Conservation (phyloP, 2,888 invertebrate species). For the Lamproptera curius region DNA sequence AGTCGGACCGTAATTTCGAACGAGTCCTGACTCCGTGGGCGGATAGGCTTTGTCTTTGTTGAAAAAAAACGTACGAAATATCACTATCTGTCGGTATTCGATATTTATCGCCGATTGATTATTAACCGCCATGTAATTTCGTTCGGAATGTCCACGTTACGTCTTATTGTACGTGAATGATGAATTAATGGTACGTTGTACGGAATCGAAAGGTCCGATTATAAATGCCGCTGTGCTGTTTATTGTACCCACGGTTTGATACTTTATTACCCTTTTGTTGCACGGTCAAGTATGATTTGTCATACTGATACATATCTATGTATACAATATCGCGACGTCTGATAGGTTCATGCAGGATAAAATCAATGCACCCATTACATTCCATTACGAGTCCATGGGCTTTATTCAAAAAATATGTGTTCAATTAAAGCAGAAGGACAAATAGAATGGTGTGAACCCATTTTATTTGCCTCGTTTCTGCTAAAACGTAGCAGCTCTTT, state of each 20-base stretch:
- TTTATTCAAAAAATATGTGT: too few relatives aligned
- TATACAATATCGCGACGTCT: too few relatives aligned
- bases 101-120: constrained; percentile 62
- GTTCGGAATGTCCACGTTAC: constrained; percentile 49
- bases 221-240: constrained; percentile 7
- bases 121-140: constrained; percentile 60
- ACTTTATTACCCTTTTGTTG: constrained; percentile 1
- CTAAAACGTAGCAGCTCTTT: too few relatives aligned
- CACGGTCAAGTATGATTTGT: neutral
- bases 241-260: constrained; percentile 4
- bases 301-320: neutral
- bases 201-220: constrained; percentile 42
- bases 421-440: too few relatives aligned
- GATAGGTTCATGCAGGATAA: too few relatives aligned
- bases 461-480: too few relatives aligned
- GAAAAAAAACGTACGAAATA: constrained; percentile 32
- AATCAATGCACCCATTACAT: too few relatives aligned
- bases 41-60: constrained; percentile 68
- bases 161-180: constrained; percentile 57
- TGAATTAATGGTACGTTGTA: constrained; percentile 54
- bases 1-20: constrained; percentile 65
- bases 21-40: constrained; percentile 56
- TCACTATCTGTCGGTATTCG: constrained; percentile 53
- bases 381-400: too few relatives aligned
- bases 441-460: too few relatives aligned